Percentiles rank a stretch among this genome's conserved stretches.
Evolutionary conservation across 37 sponge, comb jelly and placozoan species (phyloP).

Genomic region (Cladorhizidae sp.): DNA sequence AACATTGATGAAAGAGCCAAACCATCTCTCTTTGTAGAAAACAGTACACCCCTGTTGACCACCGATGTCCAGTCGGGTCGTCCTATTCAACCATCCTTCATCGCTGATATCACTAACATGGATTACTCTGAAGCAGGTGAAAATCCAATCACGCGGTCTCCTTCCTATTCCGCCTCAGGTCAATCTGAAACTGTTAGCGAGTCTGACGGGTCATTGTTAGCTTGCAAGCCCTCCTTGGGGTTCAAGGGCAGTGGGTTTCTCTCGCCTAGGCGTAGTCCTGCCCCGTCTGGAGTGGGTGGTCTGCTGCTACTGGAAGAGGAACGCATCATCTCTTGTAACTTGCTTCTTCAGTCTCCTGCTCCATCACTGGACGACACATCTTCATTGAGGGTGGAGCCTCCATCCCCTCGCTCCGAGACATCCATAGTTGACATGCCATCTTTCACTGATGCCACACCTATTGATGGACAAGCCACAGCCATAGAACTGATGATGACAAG

Average conservation of each 20-base stretch:
- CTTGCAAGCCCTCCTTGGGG: too few species aligned
- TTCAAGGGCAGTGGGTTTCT: background rate
- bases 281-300: background rate
- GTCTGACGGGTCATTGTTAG: too few species aligned
- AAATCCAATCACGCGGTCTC: too few species aligned
- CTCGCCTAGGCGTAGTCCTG: background rate
- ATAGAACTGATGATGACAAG: background rate
- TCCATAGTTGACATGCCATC: background rate
- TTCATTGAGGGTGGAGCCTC: conserved; percentile 5
- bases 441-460: conserved; percentile 1
- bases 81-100: too few species aligned
- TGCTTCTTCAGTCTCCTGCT: background rate
- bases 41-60: too few species aligned
- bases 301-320: background rate
- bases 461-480: conserved; percentile 6
- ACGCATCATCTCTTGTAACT: background rate
- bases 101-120: too few species aligned
- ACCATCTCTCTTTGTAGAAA: too few species aligned
- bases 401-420: conserved; percentile 2
- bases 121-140: too few species aligned
- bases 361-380: conserved; percentile 2
- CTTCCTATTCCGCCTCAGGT: too few species aligned
- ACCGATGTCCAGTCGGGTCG: too few species aligned
- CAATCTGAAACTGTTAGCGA: too few species aligned
- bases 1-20: too few species aligned